These are phyloP conservation scores for Edolisoma coerulescens DNA, from an alignment of 2,113 vertebrate genomes.

Conservation along the genomic window DNA sequence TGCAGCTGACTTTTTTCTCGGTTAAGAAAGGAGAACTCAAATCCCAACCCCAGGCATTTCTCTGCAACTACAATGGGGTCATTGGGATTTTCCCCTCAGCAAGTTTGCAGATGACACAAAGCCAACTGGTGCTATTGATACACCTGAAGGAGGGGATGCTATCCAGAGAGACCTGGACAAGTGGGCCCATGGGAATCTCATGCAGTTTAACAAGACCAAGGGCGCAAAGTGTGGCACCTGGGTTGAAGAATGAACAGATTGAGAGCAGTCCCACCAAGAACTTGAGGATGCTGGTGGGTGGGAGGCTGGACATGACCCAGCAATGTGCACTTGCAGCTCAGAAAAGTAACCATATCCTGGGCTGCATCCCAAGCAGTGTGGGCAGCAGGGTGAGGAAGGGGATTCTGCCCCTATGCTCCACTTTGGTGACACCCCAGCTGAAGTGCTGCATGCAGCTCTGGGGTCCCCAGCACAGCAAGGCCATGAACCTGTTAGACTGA, in stretches of 20 bases:
- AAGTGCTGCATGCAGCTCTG: neutral
- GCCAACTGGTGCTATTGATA: neutral
- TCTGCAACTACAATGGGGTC: neutral
- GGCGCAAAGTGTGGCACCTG: neutral
- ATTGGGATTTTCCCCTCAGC: neutral
- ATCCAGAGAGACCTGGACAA: neutral
- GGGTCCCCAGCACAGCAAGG: neutral
- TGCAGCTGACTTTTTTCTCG: fast-evolving
- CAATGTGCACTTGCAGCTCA: neutral
- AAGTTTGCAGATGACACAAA: neutral
- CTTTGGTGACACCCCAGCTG: neutral
- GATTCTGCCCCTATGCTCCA: neutral
- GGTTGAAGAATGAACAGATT: neutral
- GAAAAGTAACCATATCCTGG: fast-evolving
- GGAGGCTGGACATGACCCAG: neutral
- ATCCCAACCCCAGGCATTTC: neutral
- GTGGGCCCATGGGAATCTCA: neutral
- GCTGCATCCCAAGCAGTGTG: neutral
- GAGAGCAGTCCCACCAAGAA: neutral
- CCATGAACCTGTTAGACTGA: neutral
- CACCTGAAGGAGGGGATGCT: neutral
- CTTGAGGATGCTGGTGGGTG: neutral
- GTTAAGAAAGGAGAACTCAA: neutral
- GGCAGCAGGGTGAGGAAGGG: neutral
- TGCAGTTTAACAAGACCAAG: neutral